Base-by-base conservation (phyloP, 2,888 invertebrate genomes). In the Eurytoma californica region DNA sequence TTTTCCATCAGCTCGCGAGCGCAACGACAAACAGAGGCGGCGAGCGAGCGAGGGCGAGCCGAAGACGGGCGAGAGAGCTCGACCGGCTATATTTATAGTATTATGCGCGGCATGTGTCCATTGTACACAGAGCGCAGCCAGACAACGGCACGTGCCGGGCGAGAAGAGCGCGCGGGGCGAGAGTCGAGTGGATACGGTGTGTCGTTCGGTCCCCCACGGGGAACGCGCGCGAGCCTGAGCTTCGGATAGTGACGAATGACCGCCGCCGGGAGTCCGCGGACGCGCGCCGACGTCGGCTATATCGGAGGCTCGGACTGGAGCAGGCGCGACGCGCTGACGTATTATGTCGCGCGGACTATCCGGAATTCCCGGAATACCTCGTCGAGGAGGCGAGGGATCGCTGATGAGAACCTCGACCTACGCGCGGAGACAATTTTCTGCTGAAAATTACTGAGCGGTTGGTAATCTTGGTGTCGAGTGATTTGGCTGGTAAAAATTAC, bases 161-260 rank as follows among this genome's bases (percentile, higher is more conserved):
- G 55, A 61, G 66, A 61, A 28, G 60, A 51, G 75, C n/a, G 53
- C n/a, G 55, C 39, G 72, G 55, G 24, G 18, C 67, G 51, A 70
- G 49, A 60, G 58, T 53, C 65, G 55, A 63, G 70, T 69, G 51
- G 55, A 61, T 30, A n/a, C 24, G 24, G 7, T 9, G 39, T 9
- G 39, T 9, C 61, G 73, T 84, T 86, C 85, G 84, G 84, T 66
- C 67, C 72, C 69, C 80, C 68, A 28, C 53, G 53, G 57, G 30
- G 63, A 39, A n/a, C n/a, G 18, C 55, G 20, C 65, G 28, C 57
- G 13, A 39, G 55, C 81, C 80, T 83, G 84, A 83, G 83, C 76
- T 84, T 66, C 55, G 85, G 88, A 88, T 88, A 88, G 86, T 88
- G 88, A 88, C 87, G 84, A 86, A 88, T 88, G 88, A 87, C 87